Evolutionary conservation across 2,888 invertebrate species (phyloP).

Genomic region (Oscheius onirici): DNA sequence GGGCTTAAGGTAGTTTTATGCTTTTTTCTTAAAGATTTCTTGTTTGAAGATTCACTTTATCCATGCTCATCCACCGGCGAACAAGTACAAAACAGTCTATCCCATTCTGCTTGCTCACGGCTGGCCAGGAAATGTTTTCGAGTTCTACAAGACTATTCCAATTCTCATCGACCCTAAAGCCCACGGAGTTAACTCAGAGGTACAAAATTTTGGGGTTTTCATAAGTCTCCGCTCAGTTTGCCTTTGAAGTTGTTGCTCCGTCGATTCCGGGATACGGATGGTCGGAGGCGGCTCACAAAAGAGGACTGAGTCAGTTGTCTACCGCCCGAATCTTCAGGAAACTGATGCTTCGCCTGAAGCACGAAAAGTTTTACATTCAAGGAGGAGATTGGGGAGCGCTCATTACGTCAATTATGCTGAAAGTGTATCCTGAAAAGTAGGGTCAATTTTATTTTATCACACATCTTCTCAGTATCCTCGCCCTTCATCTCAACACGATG

Average conservation of each 20-base stretch:
- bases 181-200: constrained; percentile 47
- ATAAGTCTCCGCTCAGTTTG: constrained; percentile 39
- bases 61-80: constrained; percentile 77
- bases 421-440: constrained; percentile 77
- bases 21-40: background rate
- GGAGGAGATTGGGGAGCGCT: constrained; percentile 83
- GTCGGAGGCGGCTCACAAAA: constrained; percentile 76
- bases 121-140: constrained; percentile 86
- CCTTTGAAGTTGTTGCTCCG: constrained; percentile 74
- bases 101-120: constrained; percentile 83
- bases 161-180: constrained; percentile 76
- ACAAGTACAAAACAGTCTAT: constrained; percentile 61
- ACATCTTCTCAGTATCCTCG: constrained; percentile 74
- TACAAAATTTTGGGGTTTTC: background rate
- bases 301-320: constrained; percentile 73
- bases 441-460: background rate
- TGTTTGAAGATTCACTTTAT: constrained; percentile 79
- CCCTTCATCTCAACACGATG: constrained; percentile 79
- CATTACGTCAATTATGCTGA: constrained; percentile 78
- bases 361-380: constrained; percentile 80
- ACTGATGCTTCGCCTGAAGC: constrained; percentile 81
- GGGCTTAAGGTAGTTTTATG: constrained; percentile 73
- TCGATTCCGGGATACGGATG: constrained; percentile 77
- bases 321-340: constrained; percentile 76
- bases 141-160: constrained; percentile 80